Percentiles rank a stretch among this genome's conserved stretches.
Conservation (phyloP, 35 echinoderm and acorn worm genomes). For the Lytechinus variegatus region DNA sequence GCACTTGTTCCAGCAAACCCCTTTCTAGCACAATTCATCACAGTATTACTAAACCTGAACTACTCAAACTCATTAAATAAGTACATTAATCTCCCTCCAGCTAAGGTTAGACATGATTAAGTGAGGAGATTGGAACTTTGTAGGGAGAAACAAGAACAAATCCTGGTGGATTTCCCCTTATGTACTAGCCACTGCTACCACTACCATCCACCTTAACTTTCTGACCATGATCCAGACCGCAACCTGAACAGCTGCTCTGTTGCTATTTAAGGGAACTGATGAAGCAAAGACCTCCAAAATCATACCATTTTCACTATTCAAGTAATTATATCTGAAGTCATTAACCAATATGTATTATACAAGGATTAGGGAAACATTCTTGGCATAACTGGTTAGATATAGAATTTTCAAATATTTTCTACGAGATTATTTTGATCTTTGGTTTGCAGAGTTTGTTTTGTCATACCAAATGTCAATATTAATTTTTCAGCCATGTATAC, state of each 20-base stretch:
- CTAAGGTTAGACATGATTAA: neutral
- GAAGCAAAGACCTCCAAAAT: neutral
- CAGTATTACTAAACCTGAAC: neutral
- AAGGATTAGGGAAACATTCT: neutral
- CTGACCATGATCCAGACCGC: neutral
- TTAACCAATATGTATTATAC: neutral
- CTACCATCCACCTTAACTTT: neutral
- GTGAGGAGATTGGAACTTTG: neutral
- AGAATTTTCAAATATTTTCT: neutral
- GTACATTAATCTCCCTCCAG: neutral
- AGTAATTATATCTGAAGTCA: neutral
- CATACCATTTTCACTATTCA: neutral
- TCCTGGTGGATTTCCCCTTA: neutral
- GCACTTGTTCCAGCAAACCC: too few species aligned
- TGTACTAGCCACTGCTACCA: neutral
- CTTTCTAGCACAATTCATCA: too few species aligned
- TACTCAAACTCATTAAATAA: neutral
- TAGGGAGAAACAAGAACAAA: neutral
- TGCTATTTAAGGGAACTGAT: constrained; percentile 1
- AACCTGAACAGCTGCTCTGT: neutral
- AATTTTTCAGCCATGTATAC: too few species aligned
- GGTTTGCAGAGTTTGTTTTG: neutral
- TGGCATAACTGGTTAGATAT: neutral
- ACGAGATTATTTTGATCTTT: neutral
- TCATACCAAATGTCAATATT: neutral